phyloP scores from a whole-genome alignment of 2,797 vertebrate species.

The Protonibea diacanthus region DNA sequence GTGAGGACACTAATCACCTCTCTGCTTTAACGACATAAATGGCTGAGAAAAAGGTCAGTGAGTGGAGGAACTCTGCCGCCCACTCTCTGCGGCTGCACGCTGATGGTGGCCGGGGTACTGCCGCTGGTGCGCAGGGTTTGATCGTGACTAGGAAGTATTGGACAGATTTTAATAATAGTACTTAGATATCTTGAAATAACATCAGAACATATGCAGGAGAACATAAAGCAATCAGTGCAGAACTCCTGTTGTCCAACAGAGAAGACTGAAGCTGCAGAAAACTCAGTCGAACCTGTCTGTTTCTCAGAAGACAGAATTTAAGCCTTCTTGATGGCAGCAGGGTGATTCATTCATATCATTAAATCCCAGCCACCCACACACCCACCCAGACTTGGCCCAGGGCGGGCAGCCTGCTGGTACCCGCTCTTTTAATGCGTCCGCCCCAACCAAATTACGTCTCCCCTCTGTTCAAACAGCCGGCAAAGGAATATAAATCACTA shows the following conservation, averaged over 20 bases:
- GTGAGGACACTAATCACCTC: slow-evolving; percentile 48
- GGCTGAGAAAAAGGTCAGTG: slow-evolving; percentile 31
- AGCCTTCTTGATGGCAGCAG: slow-evolving; percentile 33
- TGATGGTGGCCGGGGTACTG: not conserved
- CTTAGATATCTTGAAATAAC: not conserved
- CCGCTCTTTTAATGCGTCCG: slow-evolving; percentile 37
- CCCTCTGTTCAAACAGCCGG: slow-evolving; percentile 41
- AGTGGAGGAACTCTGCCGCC: not conserved
- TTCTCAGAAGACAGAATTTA: slow-evolving; percentile 26
- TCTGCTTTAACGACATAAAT: slow-evolving; percentile 46
- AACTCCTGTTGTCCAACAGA: not conserved
- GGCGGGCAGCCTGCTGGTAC: slow-evolving; percentile 40
- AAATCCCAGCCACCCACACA: slow-evolving; percentile 41
- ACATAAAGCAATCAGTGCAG: not conserved
- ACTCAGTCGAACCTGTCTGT: slow-evolving; percentile 23
- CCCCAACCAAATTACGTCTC: slow-evolving; percentile 25
- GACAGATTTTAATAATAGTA: not conserved
- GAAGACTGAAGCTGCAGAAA: not conserved
- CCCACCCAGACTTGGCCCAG: slow-evolving; percentile 30
- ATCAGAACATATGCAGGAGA: not conserved
- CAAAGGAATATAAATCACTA: slow-evolving; percentile 22
- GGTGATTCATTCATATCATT: slow-evolving; percentile 51
- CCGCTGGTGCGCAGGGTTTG: not conserved
- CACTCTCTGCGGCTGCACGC: slow-evolving; percentile 26
- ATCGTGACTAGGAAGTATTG: not conserved